Evolutionary conservation across 2,797 vertebrate species (phyloP).

Genomic region (Anguilla obscura): DNA sequence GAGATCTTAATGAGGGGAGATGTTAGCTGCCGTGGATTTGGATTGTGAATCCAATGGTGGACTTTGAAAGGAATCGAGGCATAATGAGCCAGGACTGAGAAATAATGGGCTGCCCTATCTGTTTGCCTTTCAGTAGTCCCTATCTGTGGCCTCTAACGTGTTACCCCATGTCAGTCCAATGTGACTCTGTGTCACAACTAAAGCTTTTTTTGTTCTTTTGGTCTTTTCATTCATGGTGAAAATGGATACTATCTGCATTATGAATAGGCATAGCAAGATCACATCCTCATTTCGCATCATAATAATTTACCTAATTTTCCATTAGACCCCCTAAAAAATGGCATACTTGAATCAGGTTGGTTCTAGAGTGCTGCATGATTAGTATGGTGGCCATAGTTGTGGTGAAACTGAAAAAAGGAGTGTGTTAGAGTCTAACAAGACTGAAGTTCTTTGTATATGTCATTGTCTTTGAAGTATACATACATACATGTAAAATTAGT

Average conservation of each 20-base stretch:
- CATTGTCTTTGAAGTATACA: neutral
- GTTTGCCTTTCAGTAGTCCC: neutral
- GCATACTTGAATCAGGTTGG: neutral
- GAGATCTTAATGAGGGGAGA: slow-evolving; percentile 17
- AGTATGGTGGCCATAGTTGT: neutral
- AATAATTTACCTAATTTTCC: neutral
- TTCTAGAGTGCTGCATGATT: neutral
- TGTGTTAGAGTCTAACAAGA: neutral
- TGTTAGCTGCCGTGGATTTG: slow-evolving; percentile 5
- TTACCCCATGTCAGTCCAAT: neutral
- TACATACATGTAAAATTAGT: neutral
- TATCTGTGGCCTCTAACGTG: neutral
- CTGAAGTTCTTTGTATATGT: neutral
- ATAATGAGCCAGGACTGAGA: slow-evolving; percentile 13
- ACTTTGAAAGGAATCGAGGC: slow-evolving; percentile 9
- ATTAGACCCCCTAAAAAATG: neutral
- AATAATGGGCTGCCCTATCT: slow-evolving; percentile 9
- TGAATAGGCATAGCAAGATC: neutral
- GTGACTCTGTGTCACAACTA: neutral
- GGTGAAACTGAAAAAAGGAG: neutral
- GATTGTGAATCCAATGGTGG: neutral
- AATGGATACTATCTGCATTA: neutral
- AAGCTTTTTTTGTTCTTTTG: neutral
- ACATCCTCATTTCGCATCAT: neutral
- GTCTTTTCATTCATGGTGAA: neutral